phyloP scores from a whole-genome alignment of 1,140 invertebrate genomes.

The Kradibia gibbosae region DNA sequence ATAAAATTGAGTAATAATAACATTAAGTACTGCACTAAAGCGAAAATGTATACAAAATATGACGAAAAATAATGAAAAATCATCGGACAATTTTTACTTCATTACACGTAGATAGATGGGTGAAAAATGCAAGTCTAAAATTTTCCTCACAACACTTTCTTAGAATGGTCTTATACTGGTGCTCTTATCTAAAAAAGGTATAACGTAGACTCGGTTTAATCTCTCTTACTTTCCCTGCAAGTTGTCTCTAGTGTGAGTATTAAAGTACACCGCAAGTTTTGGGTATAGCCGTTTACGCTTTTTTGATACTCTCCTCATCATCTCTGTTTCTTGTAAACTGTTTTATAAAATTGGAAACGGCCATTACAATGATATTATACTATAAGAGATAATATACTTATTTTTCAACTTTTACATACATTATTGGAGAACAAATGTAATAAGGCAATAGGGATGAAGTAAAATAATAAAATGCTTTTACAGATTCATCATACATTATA shows the following conservation, averaged over 20 bases:
- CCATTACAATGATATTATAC: neutral
- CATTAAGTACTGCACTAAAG: neutral
- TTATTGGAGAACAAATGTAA: too few species aligned
- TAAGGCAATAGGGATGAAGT: too few species aligned
- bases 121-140: neutral
- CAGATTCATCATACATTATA: too few species aligned
- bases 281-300: neutral
- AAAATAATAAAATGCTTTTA: too few species aligned
- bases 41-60: neutral
- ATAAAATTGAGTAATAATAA: too few species aligned
- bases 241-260: neutral
- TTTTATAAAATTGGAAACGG: neutral
- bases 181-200: constrained; percentile 13
- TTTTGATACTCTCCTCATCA: neutral
- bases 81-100: constrained; percentile 4
- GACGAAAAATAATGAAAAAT: neutral
- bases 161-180: neutral
- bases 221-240: neutral
- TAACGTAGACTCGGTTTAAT: constrained; percentile 19
- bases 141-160: neutral
- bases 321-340: neutral
- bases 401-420: too few species aligned
- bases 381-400: too few species aligned
- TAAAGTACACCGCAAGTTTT: constrained; percentile 3
- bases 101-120: neutral